A percentile compares a stretch with the other conserved stretches of the same genome.
Evolutionary conservation across 2,888 invertebrate species (phyloP).

Genomic region (Brachyptera putata): DNA sequence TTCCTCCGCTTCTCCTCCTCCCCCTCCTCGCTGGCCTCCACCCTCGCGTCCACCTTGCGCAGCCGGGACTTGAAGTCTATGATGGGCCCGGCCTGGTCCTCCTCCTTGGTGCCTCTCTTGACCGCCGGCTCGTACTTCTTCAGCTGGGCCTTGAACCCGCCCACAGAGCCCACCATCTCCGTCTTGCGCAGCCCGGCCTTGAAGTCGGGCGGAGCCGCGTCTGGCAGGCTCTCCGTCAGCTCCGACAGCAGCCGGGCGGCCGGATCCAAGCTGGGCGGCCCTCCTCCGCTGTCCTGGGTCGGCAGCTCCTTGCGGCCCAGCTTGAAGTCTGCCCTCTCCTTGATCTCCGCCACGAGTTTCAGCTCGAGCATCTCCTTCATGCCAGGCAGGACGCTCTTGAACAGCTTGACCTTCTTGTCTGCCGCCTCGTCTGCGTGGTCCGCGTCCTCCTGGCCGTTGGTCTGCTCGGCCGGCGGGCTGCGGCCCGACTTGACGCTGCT

Average conservation of each 20-base stretch:
- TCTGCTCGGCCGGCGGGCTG: constrained; percentile 39
- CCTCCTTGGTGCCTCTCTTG: constrained; percentile 1
- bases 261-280: constrained; percentile 58
- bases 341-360: constrained; percentile 78
- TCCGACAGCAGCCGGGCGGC: constrained; percentile 78
- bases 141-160: constrained; percentile 37
- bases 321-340: constrained; percentile 68
- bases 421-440: not conserved
- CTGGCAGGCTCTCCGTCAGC: constrained; percentile 72
- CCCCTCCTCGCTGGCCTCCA: constrained; percentile 40
- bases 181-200: constrained; percentile 31
- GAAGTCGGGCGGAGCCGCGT: constrained; percentile 36
- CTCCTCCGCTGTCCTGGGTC: constrained; percentile 44
- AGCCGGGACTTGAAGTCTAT: constrained; percentile 81
- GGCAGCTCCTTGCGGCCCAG: constrained; percentile 44
- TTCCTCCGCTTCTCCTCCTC: constrained; percentile 40
- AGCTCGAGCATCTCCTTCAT: constrained; percentile 81
- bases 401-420: constrained; percentile 35
- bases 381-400: constrained; percentile 51
- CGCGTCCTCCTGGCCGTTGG: constrained; percentile 19
- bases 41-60: constrained; percentile 66
- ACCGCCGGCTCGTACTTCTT: constrained; percentile 35
- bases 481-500: constrained; percentile 52
- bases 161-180: constrained; percentile 40
- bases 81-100: constrained; percentile 51